A percentile compares a stretch with the other conserved stretches of the same genome.
Evolutionary conservation across 2,888 invertebrate species (phyloP).

Genomic region (Horisme vitalbata): DNA sequence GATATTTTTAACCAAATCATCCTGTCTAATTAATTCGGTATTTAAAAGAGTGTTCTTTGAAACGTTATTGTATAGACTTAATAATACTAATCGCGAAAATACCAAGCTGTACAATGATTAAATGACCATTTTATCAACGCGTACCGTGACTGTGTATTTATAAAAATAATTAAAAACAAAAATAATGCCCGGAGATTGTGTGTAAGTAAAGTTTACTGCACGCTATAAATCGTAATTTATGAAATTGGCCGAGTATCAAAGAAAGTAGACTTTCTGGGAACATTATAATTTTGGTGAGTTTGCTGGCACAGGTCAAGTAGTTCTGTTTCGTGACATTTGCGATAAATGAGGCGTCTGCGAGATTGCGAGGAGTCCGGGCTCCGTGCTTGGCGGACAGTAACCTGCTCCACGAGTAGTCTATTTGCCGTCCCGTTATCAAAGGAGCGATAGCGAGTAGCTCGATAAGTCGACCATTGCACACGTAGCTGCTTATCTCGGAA

Average conservation of each 20-base stretch:
- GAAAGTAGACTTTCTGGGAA: constrained; percentile 37
- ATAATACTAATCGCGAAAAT: too few species aligned
- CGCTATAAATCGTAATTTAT: constrained; percentile 25
- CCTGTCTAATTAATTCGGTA: too few species aligned
- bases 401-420: constrained; percentile 55
- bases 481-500: constrained; percentile 64
- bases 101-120: too few species aligned
- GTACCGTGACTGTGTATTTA: too few species aligned
- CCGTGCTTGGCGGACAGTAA: constrained; percentile 49
- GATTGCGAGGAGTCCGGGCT: constrained; percentile 39
- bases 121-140: too few species aligned
- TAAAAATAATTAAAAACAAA: too few species aligned
- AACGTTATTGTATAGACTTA: too few species aligned
- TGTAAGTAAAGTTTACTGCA: constrained; percentile 1
- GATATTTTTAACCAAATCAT: too few species aligned
- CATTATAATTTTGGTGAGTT: constrained; percentile 33
- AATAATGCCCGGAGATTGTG: too few species aligned
- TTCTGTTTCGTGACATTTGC: constrained; percentile 35
- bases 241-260: constrained; percentile 47
- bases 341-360: constrained; percentile 56
- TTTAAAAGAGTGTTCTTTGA: too few species aligned
- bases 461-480: constrained; percentile 64
- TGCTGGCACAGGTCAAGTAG: constrained; percentile 29
- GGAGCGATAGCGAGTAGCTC: constrained; percentile 58
- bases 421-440: constrained; percentile 66